Evolutionary conservation across 2,797 vertebrate species (phyloP), one percentile per base, ranked within the genome.

Genomic region (Pseudomugil gertrudae): DNA sequence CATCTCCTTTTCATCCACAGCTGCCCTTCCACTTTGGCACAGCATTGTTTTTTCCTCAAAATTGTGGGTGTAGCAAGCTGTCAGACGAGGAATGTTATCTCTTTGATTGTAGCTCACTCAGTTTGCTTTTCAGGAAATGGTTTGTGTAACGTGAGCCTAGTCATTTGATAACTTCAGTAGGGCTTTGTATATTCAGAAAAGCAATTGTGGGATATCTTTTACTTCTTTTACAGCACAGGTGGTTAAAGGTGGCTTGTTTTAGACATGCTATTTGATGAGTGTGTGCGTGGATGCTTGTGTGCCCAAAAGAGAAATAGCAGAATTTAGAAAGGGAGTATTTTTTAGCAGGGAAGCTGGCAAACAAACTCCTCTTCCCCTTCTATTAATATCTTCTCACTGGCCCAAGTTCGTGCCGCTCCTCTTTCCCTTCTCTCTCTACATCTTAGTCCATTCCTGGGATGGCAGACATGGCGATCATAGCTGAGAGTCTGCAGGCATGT

Each of bases 381-480:
- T 86, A 88, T 90, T 85, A 85, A 92, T 89, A 90, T 78, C 76
- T 36, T 57, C 73, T 74, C 3, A 1, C 66, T 82, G 77, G 76
- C 79, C 53, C 43, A 64, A 57, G 50, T 71, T 72, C 3, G 48
- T 58, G 52, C 57, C 60, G 30, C 58, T 56, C 60, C 21, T 27
- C 66, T 29, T 36, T 61, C 65, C 58, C 72, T 65, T 71, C 58
- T 69, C 55, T 66, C 73, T 38, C 32, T 51, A 13, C 69, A 62
- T 76, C 72, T 30, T 64, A 19, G 68, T 78, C 75, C 87, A 88
- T 90, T 92, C 89, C 78, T 87, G 66, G 72, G 58, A 89, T 89
- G 74, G 83, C 84, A 83, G 66, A 66, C 82, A 75, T 90, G 84
- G 81, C 61, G 80, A 87, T 84, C 90, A 84, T 89, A 84, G 83